Evolutionary conservation across 1,140 invertebrate species (phyloP).

Genomic region (Maniola jurtina): DNA sequence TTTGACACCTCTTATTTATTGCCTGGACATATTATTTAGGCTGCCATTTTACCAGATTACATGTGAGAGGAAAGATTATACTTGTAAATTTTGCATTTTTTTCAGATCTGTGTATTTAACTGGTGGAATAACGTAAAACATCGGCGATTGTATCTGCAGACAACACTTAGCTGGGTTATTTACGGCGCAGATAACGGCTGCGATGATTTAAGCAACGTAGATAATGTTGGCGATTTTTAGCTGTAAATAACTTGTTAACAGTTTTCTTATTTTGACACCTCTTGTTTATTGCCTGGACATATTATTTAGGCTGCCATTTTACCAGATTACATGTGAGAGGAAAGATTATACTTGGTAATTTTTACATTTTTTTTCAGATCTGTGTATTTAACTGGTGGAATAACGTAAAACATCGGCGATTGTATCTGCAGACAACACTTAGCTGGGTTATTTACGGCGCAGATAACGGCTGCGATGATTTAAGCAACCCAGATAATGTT

Average conservation of each 20-base stretch:
- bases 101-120: conserved; percentile 38
- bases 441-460: conserved; percentile 47
- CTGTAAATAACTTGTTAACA: conserved; percentile 23
- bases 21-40: no score
- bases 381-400: conserved; percentile 43
- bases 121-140: conserved; percentile 55
- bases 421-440: conserved; percentile 55
- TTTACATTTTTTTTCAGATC: conserved; percentile 39
- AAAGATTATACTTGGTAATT: no score
- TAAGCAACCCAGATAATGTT: conserved; percentile 55
- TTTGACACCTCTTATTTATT: neutral
- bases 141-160: conserved; percentile 56
- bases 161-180: conserved; percentile 52
- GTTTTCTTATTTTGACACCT: neutral
- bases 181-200: conserved; percentile 46
- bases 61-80: no score
- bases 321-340: no score
- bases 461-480: conserved; percentile 57
- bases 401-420: conserved; percentile 56
- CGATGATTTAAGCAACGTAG: conserved; percentile 59
- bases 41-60: no score
- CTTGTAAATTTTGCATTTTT: conserved; percentile 33
- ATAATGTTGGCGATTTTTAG: conserved; percentile 43
- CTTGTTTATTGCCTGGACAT: neutral
- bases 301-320: no score